phyloP scores from a whole-genome alignment of 2,113 vertebrate genomes.

The Syrrhaptes paradoxus region DNA sequence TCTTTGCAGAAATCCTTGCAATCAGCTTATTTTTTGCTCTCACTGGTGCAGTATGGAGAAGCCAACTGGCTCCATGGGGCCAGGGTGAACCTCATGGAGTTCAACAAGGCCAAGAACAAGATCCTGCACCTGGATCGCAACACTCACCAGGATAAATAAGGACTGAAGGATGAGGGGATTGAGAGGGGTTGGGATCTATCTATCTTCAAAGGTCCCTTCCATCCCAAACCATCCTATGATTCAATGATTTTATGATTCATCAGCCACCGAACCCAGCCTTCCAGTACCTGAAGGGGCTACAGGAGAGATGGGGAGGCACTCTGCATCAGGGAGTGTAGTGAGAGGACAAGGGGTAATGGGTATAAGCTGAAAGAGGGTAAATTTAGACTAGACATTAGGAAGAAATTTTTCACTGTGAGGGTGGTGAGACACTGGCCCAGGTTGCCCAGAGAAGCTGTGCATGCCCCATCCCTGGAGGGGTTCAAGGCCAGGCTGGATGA shows the following conservation, averaged over 20 bases:
- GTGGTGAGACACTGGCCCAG: too few species aligned
- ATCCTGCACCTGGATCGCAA: too few species aligned
- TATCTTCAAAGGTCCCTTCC: not conserved
- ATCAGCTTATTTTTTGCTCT: not conserved
- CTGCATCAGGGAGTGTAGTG: too few species aligned
- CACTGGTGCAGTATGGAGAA: not conserved
- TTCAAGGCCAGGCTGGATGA: too few species aligned
- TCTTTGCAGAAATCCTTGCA: not conserved
- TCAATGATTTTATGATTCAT: not conserved
- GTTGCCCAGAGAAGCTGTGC: too few species aligned
- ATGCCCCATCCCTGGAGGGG: too few species aligned
- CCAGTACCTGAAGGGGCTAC: too few species aligned
- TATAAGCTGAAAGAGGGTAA: too few species aligned
- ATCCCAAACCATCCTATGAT: not conserved
- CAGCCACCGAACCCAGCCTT: not conserved
- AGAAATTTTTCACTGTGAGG: too few species aligned
- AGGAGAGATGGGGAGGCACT: too few species aligned
- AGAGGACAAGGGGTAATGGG: too few species aligned
- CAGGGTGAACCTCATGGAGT: not conserved
- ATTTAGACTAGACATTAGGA: too few species aligned
- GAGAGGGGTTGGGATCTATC: not conserved
- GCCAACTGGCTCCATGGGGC: not conserved
- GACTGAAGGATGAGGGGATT: not conserved
- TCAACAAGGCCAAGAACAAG: not conserved
- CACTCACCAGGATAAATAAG: not conserved